Base-by-base conservation (phyloP, 2,888 invertebrate genomes). In the Hyles lineata region DNA sequence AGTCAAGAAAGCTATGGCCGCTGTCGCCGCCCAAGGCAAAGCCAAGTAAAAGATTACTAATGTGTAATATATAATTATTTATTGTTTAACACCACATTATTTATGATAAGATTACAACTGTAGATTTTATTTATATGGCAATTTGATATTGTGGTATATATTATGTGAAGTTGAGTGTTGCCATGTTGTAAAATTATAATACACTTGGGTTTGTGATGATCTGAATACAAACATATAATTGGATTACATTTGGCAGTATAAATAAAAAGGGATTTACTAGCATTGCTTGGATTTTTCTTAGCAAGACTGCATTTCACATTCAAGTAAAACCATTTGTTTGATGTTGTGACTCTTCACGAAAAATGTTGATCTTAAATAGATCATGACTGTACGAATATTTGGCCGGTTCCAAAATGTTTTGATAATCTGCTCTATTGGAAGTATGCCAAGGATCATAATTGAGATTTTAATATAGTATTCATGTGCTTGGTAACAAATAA, bases 1-100 rank as follows among this genome's bases (percentile, higher is more conserved):
- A 0, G 97, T 97, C 0, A 96, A 96, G 81, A 96, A 96, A 79
- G 97, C 97, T 21, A 97, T 97, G 95, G 96, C 96, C 77, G 96
- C 97, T 59, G 97, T 97, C 0, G 97, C 97, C n/a, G 96, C 96
- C 43, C 97, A 97, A 90, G 97, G 97, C 82, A 97, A 97, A 90
- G 96, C 96, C 84, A 97, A 97, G 95, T 96, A 93, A 85, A 81
- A 25, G 71, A 25, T 59, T 35, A 43, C 35, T 23, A 35, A 21
- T 61, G 55, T 70, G 19, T 72, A 73, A 72, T 35, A 59, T 60
- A 71, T 67, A 5, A 55, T 55, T 55, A 72, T 74, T 75, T 76
- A 75, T 74, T 73, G 23, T 63, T 63, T 43, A 67, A 61, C 23
- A 70, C 23, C 60, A 50, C 61, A 50, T 52, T 55, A 55, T 71